Conservation (phyloP, 2,113 vertebrate genomes). For the Antechinus flavipes region DNA sequence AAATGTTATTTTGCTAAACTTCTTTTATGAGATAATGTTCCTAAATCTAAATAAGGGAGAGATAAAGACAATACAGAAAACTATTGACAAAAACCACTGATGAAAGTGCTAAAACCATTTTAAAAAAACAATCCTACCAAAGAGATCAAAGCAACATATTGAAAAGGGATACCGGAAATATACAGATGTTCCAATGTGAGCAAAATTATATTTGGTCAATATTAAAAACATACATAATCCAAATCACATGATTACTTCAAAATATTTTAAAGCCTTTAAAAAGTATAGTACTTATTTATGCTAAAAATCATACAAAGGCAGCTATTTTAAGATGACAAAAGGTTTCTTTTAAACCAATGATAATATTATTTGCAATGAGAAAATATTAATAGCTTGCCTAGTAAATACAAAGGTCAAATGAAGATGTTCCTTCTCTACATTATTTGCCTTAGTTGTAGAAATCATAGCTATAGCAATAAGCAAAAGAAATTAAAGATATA, state of each 20-base stretch:
- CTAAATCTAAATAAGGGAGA: neutral
- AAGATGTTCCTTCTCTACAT: neutral
- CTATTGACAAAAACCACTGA: neutral
- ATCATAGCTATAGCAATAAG: neutral
- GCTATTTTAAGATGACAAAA: neutral
- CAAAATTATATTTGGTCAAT: neutral
- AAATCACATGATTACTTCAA: neutral
- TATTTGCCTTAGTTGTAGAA: neutral
- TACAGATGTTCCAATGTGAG: neutral
- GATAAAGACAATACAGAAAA: neutral
- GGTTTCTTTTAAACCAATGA: neutral
- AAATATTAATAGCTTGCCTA: neutral
- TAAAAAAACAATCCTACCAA: neutral
- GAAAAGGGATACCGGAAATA: neutral
- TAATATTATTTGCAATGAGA: neutral
- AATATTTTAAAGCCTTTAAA: neutral
- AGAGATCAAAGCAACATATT: neutral
- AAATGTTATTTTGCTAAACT: neutral
- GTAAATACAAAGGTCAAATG: neutral
- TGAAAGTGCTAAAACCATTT: neutral
- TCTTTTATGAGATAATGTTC: neutral
- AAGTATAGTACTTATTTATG: neutral
- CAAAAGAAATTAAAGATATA: neutral
- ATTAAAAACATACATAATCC: neutral
- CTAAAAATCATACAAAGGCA: neutral